Conservation (phyloP, 1,140 invertebrate genomes). For the Drosophila funebris region DNA sequence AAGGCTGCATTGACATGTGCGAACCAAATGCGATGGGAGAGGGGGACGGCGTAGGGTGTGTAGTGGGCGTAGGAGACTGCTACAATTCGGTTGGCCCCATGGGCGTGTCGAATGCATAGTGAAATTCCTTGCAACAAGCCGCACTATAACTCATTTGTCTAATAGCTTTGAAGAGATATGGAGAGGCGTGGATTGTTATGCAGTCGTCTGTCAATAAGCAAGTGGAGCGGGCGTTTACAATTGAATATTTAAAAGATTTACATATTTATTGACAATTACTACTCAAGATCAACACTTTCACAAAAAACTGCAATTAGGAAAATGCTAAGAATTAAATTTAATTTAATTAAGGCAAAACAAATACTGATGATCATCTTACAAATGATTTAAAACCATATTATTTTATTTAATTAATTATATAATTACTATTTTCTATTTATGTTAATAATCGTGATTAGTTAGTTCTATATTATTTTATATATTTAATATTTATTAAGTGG, state of each 20-base stretch:
- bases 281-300: neutral
- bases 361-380: too few species aligned
- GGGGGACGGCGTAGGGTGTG: neutral
- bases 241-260: conserved; percentile 11
- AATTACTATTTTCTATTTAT: too few species aligned
- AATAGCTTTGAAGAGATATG: conserved; percentile 35
- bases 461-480: too few species aligned
- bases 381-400: too few species aligned
- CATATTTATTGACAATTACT: conserved; percentile 19
- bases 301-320: neutral
- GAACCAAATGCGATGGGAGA: neutral
- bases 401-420: too few species aligned
- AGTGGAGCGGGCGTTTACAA: conserved; percentile 8
- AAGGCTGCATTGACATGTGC: conserved; percentile 40
- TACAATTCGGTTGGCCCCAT: neutral
- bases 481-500: too few species aligned
- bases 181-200: conserved; percentile 27
- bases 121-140: conserved; percentile 55
- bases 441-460: too few species aligned
- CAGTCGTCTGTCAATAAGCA: conserved; percentile 29
- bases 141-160: conserved; percentile 59
- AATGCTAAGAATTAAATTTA: neutral
- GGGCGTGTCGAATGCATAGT: conserved; percentile 27
- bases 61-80: neutral
- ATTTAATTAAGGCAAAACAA: too few species aligned